Base-by-base conservation (phyloP, 2,113 vertebrate genomes). In the Grammomys surdaster region DNA sequence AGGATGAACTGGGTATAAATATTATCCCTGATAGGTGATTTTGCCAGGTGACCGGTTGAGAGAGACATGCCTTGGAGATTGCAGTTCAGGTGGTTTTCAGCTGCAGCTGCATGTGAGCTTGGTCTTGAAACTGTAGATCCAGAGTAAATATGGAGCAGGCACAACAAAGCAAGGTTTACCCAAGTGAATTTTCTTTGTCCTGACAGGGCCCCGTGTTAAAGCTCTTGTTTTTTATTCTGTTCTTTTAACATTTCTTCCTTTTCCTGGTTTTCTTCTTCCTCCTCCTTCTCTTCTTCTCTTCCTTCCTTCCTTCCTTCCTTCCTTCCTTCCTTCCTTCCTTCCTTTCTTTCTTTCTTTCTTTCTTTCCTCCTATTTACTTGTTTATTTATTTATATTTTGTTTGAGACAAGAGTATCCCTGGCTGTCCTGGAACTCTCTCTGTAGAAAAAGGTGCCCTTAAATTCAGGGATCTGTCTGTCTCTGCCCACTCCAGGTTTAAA, bases 31-130 rank as follows among this genome's bases (percentile, higher is more conserved):
- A 89, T 28, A 87, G 77, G 48, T 82, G 26, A 63, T 81, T 78
- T 72, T 93, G 48, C 70, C 48, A 92, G 84, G 36, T 95, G 92
- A 93, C 4, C 65, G 80, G n/a, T 22, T 22, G 33, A 91, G 31
- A 91, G 31, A 89, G 20, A 72, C 20, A 28, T 17, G 20, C 4
- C 33, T 54, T 90, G 93, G 36, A 13, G 43, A 36, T 22, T 90
- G 46, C n/a, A 80, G 28, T 89, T 67, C 76, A 69, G 24, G 8
- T 16, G 58, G 3, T 54, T 91, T 31, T 77, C 36, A 11, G 14
- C 22, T 36, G n/a, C 20, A 90, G 31, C 63, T 78, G 69, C 10
- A 20, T 60, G 56, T 0, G 46, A 78, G 75, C 19, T 65, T 13
- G 70, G 10, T 75, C 28, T 69, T 51, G 58, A 26, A 93, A 84